Base-by-base conservation (phyloP, 1,140 invertebrate genomes). In the Nasonia vitripennis region DNA sequence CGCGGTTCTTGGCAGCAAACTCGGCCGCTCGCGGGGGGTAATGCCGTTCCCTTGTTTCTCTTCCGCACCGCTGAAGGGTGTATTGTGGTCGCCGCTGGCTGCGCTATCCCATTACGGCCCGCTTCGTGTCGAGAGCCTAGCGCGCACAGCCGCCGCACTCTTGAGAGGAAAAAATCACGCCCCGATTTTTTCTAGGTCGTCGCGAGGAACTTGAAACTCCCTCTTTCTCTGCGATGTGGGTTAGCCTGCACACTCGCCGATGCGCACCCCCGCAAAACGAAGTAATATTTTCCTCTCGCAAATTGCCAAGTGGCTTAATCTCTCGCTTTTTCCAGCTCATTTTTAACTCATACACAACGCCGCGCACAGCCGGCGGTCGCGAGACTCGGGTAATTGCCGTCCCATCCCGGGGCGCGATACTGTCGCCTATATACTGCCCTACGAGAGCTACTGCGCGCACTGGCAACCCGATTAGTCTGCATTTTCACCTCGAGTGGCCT, bases 1-100 rank as follows among this genome's bases (percentile, higher is more conserved):
- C 27, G 55, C 6, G 55, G 87, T 89, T 88, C 89, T 89, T 88
- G 88, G 51, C 84, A 91, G 86, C 81, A 88, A 86, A 81, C 87
- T 88, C 87, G 89, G 89, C 89, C 89, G 88, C 89, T 88, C 86
- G 86, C 87, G 89, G 88, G 85, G 87, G 88, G 87, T 93, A 93
- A 92, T 93, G 92, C 91, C 88, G 85, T 92, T 92, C 91, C 89
- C 91, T 91, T 92, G 91, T 93, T 92, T 91, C 92, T 91, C 91
- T 92, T 93, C 90, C 91, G 90, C 90, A 88, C 89, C 90, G 88
- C 85, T 92, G 91, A 91, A 92, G 91, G 88, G 90, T 92, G 90
- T 91, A 91, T 91, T 92, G 91, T 90, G 90, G 91, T 91, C 88
- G 89, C 86, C 85, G 90, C 88, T 90, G 91, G 91, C 87, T 88